Base-by-base conservation (phyloP, 2,888 invertebrate species). In the Erebia palarica region DNA sequence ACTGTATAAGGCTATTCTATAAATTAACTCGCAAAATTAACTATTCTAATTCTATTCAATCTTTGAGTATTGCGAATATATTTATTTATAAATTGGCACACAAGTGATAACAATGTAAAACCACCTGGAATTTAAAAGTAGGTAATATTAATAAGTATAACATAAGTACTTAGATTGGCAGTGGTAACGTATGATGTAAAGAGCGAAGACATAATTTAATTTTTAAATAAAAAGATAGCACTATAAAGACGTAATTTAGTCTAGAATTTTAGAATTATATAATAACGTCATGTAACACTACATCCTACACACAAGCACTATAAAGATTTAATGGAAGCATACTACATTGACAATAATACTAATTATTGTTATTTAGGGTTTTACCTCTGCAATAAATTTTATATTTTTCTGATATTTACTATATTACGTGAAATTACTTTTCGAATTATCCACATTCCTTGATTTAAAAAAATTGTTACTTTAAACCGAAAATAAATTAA, bases 251-350 rank as follows among this genome's bases (percentile, higher is more conserved):
- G 3, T 11, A 47, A 47, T 47, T 47, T 47, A 47, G 47, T 47
- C 11, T 47, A 47, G 47, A 47, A 47, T 11, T 47, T 47, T 36
- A 36, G 36, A 36, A 36, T 36, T 9, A 11, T 3, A 13, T 13
- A 47, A 10, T 9, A 44, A 11, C 3, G 47, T 47, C 47, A 47
- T 44, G 2, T 27, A 18, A 66, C 68, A 57, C n/a, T 10, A 53
- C 53, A 10, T 10, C 55, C 75, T 77, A 73, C 73, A 73, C 67
- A 77, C 77, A 75, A 80, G 81, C 77, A 80, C 82, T 83, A 81
- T 88, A 88, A 86, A 86, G 86, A 87, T 87, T 13, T 27, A 49
- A 73, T 87, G 88, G 87, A 91, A 90, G 88, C 89, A 74, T 84
- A 87, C 88, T 90, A 89, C 82, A 60, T 71, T 78, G 74, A 75